Percentiles rank a stretch among this genome's conserved stretches.
These are phyloP conservation scores for Cladorhizidae sp. DNA, from an alignment of 37 sponge, comb jelly and placozoan species.

Conservation along the genomic window DNA sequence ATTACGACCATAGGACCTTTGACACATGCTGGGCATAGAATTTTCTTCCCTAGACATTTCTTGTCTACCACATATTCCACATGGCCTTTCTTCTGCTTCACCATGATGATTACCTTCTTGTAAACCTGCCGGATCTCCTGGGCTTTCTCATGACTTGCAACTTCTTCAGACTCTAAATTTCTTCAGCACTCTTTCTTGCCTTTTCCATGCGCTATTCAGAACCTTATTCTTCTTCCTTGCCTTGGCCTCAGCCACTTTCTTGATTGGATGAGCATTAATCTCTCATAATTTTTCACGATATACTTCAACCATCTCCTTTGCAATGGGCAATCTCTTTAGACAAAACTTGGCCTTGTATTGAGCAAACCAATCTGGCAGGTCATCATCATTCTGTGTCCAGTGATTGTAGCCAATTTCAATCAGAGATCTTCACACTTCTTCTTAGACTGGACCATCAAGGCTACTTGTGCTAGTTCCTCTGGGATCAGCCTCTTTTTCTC, in stretches of 20 bases:
- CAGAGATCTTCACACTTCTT: slow-evolving; percentile 83
- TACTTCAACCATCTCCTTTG: slow-evolving; percentile 89
- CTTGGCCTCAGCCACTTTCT: slow-evolving; percentile 97
- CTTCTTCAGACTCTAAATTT: slow-evolving; percentile 67
- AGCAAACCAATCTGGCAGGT: slow-evolving; percentile 95
- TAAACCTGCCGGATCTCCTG: slow-evolving; percentile 82
- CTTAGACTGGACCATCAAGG: slow-evolving; percentile 80
- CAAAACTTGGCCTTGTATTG: slow-evolving; percentile 85
- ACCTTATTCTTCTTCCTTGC: slow-evolving; percentile 76
- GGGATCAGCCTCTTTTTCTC: slow-evolving; percentile 62
- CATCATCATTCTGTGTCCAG: slow-evolving; percentile 80
- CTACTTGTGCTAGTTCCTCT: slow-evolving; percentile 87
- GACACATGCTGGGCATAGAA: slow-evolving; percentile 82
- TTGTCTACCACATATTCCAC: slow-evolving; percentile 95
- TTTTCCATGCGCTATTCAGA: slow-evolving; percentile 51
- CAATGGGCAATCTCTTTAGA: slow-evolving; percentile 83
- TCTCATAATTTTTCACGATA: slow-evolving; percentile 78
- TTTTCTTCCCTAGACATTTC: slow-evolving; percentile 63
- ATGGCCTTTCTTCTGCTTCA: slow-evolving; percentile 63
- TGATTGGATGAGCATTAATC: slow-evolving; percentile 94
- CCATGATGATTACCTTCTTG: slow-evolving; percentile 68
- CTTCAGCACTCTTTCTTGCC: slow-evolving; percentile 62
- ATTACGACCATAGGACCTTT: slow-evolving; percentile 90
- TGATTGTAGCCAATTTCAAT: slow-evolving; percentile 89
- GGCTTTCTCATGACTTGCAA: slow-evolving; percentile 73